phyloP scores from a whole-genome alignment of 2,888 invertebrate species.

The Thymelicus acteon region DNA sequence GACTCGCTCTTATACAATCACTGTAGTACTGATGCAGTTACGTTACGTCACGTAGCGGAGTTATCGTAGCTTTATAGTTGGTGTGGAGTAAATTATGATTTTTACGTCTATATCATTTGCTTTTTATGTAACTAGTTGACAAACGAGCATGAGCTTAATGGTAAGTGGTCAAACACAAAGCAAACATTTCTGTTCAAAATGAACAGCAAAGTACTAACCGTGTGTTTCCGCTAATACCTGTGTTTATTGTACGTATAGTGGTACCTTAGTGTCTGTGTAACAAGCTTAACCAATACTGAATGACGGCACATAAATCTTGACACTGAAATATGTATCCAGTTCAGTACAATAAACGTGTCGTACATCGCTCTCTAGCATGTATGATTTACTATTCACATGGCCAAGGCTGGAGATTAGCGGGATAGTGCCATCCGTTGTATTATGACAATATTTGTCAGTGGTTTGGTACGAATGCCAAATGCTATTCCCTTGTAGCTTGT shows the following conservation, averaged over 20 bases:
- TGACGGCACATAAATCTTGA: constrained; percentile 2
- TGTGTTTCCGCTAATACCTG: too few relatives aligned
- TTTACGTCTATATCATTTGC: too few relatives aligned
- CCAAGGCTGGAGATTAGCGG: constrained; percentile 9
- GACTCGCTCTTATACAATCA: constrained; percentile 16
- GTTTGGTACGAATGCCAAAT: neutral
- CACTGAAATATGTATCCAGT: constrained; percentile 6
- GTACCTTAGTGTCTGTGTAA: neutral
- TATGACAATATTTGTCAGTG: neutral
- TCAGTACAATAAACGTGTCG: neutral
- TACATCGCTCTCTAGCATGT: neutral
- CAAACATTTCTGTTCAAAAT: too few relatives aligned
- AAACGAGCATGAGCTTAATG: too few relatives aligned
- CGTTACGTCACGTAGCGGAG: neutral
- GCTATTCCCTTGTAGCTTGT: neutral
- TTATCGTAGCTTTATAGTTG: neutral
- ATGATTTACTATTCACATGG: constrained; percentile 1
- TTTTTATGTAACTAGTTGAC: too few relatives aligned
- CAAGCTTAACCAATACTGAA: neutral
- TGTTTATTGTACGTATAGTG: neutral
- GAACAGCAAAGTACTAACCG: too few relatives aligned
- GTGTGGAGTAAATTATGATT: neutral
- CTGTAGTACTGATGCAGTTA: neutral
- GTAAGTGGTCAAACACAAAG: too few relatives aligned
- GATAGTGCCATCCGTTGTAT: neutral